These are phyloP conservation scores for Hemicentrotus pulcherrimus DNA, from an alignment of 35 echinoderm and acorn worm species.

Conservation along the genomic window DNA sequence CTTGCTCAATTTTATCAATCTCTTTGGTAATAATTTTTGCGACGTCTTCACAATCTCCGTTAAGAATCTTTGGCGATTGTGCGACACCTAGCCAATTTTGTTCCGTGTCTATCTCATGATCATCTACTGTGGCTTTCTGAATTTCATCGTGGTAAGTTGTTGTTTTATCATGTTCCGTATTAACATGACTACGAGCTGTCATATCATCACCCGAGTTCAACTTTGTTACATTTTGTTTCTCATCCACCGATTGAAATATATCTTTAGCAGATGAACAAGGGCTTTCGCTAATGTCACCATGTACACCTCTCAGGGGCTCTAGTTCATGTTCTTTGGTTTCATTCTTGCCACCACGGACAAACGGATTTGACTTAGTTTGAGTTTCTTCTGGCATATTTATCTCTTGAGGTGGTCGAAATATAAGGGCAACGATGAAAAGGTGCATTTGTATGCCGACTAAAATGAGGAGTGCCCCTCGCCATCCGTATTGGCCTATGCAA, in stretches of 20 bases:
- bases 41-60: not conserved
- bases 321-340: not conserved
- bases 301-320: not conserved
- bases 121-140: not conserved
- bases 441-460: slow-evolving; percentile 26
- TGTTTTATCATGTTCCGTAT: not conserved
- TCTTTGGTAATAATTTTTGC: not conserved
- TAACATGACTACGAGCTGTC: not conserved
- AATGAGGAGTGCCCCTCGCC: slow-evolving; percentile 52
- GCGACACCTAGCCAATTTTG: not conserved
- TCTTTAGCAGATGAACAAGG: not conserved
- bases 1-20: not conserved
- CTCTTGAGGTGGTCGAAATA: slow-evolving; percentile 37
- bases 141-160: not conserved
- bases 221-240: not conserved
- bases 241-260: not conserved
- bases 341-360: not conserved
- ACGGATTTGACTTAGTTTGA: not conserved
- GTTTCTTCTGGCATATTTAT: not conserved
- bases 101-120: not conserved
- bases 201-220: not conserved
- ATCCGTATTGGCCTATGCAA: slow-evolving; percentile 51
- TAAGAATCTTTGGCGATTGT: too few relatives aligned
- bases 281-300: not conserved
- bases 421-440: slow-evolving; percentile 32